Base-by-base conservation (phyloP, 2,888 invertebrate species). In the Palloptera scutellata region DNA sequence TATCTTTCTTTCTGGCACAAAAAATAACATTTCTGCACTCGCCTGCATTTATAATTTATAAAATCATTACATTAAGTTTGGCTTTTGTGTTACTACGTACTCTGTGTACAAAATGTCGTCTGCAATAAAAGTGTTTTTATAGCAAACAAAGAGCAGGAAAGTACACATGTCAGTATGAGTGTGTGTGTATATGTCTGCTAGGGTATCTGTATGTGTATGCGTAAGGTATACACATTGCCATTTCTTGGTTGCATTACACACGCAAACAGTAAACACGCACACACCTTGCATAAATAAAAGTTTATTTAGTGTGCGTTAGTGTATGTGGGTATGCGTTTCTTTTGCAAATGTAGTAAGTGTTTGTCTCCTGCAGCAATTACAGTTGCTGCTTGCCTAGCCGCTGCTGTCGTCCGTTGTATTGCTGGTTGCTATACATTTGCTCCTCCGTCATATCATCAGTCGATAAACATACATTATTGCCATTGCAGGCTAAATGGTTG, bases 41-140 rank as follows among this genome's bases (percentile, higher is more conserved):
- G 73, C 73, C 75, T 76, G 75, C 74, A 79, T 80, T 75, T 78
- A 78, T 81, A 78, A 80, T 80, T 80, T 77, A 80, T 81, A 76
- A 77, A 80, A 80, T 80, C 81, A 80, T 80, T 79, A 80, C 68
- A 68, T 58, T 70, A 64, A 62, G 61, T 60, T 67, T 72, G 64
- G 64, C 64, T 60, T 63, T 68, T 19, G 63, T 66, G 66, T 71
- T 58, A 68, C 68, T 70, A 57, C 68, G 70, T 70, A 69, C 71
- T 69, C 70, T 65, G 64, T 53, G 65, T 13, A 15, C 58, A 64
- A 19, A 15, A 76, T 76, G 76, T 75, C 76, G 76, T 73, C 75
- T 75, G 77, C 74, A 72, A 77, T 79, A 78, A 78, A 75, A 69
- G 73, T 71, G 74, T 74, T 76, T n/a, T 77, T 79, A 74, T 75